These are phyloP conservation scores for Pasiphila rectangulata DNA, from an alignment of 2,888 invertebrate species.

Conservation along the genomic window DNA sequence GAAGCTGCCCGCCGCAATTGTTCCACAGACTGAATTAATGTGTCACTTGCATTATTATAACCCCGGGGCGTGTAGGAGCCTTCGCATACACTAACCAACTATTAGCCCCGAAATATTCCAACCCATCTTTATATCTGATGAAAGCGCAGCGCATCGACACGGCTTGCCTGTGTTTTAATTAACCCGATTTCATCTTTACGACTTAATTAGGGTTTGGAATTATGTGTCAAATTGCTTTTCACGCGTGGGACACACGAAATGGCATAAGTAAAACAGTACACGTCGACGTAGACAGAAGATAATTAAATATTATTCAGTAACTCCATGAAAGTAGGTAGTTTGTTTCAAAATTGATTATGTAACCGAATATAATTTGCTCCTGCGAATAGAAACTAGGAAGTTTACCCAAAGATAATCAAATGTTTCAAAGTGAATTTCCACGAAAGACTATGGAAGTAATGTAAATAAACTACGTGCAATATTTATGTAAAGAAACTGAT, in stretches of 20 bases:
- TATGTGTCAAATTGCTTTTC: constrained; percentile 26
- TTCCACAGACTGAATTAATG: constrained; percentile 62
- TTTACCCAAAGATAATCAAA: too few species aligned
- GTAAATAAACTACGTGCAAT: too few species aligned
- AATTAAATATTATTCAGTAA: too few species aligned
- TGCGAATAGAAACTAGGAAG: too few species aligned
- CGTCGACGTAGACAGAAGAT: too few species aligned
- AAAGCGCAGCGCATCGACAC: constrained; percentile 44
- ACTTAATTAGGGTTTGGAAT: constrained; percentile 40
- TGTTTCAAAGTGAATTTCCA: too few species aligned
- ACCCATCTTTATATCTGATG: constrained; percentile 45
- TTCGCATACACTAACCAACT: constrained; percentile 35
- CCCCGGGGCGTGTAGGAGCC: constrained; percentile 31
- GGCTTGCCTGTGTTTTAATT: constrained; percentile 43
- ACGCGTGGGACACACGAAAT: not conserved
- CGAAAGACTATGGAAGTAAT: too few species aligned
- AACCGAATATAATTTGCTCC: too few species aligned
- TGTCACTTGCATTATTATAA: constrained; percentile 51
- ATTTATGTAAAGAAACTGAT: not conserved
- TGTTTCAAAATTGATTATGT: too few species aligned
- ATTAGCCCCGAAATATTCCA: constrained; percentile 40
- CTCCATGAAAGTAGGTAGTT: too few species aligned
- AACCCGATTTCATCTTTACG: constrained; percentile 45
- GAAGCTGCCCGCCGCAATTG: constrained; percentile 63
- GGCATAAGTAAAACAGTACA: too few species aligned